Conservation (phyloP, 2,797 vertebrate species). For the Pantherophis alleghaniensis region DNA sequence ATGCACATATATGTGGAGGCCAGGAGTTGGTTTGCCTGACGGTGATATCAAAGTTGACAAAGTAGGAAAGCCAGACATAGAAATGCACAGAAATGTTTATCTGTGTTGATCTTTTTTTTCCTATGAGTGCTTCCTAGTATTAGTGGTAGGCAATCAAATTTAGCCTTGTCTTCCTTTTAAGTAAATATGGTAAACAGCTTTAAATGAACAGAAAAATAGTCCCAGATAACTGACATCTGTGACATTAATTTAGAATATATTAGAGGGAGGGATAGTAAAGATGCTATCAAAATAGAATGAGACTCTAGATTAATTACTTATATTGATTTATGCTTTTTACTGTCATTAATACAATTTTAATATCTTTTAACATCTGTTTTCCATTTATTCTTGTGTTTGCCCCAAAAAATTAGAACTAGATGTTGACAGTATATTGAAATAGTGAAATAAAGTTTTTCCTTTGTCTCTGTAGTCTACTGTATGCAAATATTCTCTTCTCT, state of each 20-base stretch:
- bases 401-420: not conserved
- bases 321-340: not conserved
- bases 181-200: not conserved
- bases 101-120: not conserved
- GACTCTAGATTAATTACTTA: constrained; percentile 1
- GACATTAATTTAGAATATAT: not conserved
- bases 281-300: not conserved
- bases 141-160: not conserved
- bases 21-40: too few species aligned
- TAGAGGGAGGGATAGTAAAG: not conserved
- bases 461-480: not conserved
- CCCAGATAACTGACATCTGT: not conserved
- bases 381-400: constrained; percentile 9
- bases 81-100: not conserved
- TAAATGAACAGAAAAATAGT: not conserved
- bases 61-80: not conserved
- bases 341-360: constrained; percentile 4
- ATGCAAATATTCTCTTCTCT: not conserved
- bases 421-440: not conserved
- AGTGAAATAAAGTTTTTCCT: not conserved
- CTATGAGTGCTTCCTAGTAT: not conserved
- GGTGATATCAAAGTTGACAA: not conserved
- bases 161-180: not conserved
- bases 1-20: not conserved
- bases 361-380: not conserved